phyloP scores from a whole-genome alignment of 2,888 invertebrate species.

The Podotricha telesiphe region DNA sequence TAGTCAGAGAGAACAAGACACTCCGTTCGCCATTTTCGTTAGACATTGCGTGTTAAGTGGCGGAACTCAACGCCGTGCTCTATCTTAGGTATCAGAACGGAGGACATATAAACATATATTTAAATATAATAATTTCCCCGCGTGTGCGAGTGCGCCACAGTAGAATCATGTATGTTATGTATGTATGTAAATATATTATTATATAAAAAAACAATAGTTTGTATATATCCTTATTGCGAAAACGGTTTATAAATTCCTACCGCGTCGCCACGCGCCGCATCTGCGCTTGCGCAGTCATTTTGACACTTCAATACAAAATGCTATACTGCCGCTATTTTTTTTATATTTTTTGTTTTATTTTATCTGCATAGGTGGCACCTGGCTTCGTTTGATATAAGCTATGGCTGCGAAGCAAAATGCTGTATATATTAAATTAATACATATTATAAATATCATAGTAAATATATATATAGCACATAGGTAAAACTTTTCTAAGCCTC shows the following conservation, averaged over 20 bases:
- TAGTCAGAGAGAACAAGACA: too few relatives aligned
- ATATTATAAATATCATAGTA: not conserved
- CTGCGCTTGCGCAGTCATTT: slow-evolving; percentile 74
- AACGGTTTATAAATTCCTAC: slow-evolving; percentile 34
- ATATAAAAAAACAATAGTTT: not conserved
- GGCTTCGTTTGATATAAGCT: slow-evolving; percentile 20
- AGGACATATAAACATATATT: too few relatives aligned
- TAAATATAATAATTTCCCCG: too few relatives aligned
- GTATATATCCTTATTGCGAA: slow-evolving; percentile 22
- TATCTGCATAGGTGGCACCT: slow-evolving; percentile 35
- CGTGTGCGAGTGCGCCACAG: too few relatives aligned
- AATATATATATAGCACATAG: too few relatives aligned
- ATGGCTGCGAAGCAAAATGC: not conserved
- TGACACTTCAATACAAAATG: slow-evolving; percentile 74
- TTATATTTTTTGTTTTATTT: slow-evolving; percentile 21
- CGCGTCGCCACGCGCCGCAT: slow-evolving; percentile 46
- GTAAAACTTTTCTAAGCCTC: too few relatives aligned
- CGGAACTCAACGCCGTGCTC: too few relatives aligned
- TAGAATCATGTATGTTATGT: too few relatives aligned
- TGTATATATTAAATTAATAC: not conserved
- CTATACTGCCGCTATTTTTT: slow-evolving; percentile 49
- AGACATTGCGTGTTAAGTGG: too few relatives aligned
- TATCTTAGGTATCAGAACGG: too few relatives aligned
- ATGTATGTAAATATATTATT: too few relatives aligned
- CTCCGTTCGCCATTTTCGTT: too few relatives aligned